Percentiles rank a stretch among this genome's conserved stretches.
These are phyloP conservation scores for Litoditis marina DNA, from an alignment of 2,888 invertebrate species.

Conservation along the genomic window DNA sequence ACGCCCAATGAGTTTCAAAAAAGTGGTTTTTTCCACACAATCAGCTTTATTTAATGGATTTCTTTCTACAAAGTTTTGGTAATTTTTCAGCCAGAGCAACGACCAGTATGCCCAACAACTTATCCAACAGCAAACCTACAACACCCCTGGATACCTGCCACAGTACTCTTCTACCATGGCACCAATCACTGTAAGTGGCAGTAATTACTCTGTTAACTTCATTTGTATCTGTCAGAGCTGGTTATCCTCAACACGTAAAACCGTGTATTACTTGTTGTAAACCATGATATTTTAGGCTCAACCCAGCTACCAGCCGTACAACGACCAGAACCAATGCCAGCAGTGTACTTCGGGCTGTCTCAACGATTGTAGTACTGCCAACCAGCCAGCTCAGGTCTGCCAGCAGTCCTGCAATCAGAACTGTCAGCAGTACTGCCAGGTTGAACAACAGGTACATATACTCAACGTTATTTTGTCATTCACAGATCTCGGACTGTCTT, in stretches of 20 bases:
- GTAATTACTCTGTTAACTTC: too few relatives aligned
- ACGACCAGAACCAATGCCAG: conserved; percentile 24
- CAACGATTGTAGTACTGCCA: conserved; percentile 19
- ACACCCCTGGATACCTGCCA: conserved; percentile 36
- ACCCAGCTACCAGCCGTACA: conserved; percentile 10
- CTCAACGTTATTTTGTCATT: too few relatives aligned
- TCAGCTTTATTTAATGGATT: neutral
- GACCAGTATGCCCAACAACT: conserved; percentile 38
- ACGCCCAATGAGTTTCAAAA: too few relatives aligned
- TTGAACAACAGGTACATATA: too few relatives aligned
- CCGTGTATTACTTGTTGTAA: too few relatives aligned
- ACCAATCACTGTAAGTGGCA: conserved; percentile 18
- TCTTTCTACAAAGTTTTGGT: neutral
- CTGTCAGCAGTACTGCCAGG: too few relatives aligned
- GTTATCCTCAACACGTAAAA: too few relatives aligned
- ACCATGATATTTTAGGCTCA: neutral
- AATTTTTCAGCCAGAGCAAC: conserved; percentile 15
- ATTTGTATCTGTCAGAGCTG: too few relatives aligned
- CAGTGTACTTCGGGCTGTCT: conserved; percentile 12
- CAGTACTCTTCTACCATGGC: conserved; percentile 27
- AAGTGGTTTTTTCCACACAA: too few relatives aligned
- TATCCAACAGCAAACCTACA: conserved; percentile 35
- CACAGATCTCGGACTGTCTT: too few relatives aligned
- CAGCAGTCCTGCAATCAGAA: neutral
- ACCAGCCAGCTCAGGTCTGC: conserved; percentile 8